These are phyloP conservation scores for Gobionotothen gibberifrons DNA, from an alignment of 2,797 vertebrate species.

Conservation along the genomic window DNA sequence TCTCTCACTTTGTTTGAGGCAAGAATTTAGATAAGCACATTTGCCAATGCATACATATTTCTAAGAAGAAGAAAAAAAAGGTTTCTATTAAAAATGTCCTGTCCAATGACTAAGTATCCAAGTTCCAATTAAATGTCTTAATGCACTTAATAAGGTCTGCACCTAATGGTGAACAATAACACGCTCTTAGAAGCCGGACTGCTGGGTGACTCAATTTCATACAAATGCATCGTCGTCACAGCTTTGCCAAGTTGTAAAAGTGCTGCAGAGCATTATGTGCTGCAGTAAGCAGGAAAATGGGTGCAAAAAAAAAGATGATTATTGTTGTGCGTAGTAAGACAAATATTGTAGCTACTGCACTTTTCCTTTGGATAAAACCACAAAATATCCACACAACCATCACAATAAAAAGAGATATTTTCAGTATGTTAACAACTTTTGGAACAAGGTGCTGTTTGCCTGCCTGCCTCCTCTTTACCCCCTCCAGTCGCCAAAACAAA, in stretches of 20 bases:
- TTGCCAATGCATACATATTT: too few species aligned
- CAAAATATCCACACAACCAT: neutral
- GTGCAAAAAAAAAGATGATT: neutral
- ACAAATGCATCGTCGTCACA: constrained; percentile 30
- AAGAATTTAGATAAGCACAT: too few species aligned
- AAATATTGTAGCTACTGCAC: constrained; percentile 3
- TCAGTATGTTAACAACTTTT: neutral
- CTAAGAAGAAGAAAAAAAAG: too few species aligned
- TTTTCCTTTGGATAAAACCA: constrained; percentile 4
- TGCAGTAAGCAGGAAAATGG: constrained; percentile 49
- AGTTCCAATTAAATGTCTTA: neutral
- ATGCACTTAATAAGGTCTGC: neutral
- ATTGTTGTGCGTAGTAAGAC: constrained; percentile 23
- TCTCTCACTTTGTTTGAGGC: too few species aligned
- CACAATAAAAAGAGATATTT: neutral
- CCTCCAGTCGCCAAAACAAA: neutral
- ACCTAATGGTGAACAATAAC: neutral
- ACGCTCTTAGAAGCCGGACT: constrained; percentile 3
- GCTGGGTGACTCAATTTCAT: constrained; percentile 23
- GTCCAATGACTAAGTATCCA: neutral
- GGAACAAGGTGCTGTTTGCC: neutral
- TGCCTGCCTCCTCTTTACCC: neutral
- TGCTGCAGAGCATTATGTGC: constrained; percentile 43
- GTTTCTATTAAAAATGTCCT: neutral
- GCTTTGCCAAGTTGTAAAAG: constrained; percentile 50